These are phyloP conservation scores for Leptogaster cylindrica DNA, from an alignment of 2,888 invertebrate species.

Conservation along the genomic window DNA sequence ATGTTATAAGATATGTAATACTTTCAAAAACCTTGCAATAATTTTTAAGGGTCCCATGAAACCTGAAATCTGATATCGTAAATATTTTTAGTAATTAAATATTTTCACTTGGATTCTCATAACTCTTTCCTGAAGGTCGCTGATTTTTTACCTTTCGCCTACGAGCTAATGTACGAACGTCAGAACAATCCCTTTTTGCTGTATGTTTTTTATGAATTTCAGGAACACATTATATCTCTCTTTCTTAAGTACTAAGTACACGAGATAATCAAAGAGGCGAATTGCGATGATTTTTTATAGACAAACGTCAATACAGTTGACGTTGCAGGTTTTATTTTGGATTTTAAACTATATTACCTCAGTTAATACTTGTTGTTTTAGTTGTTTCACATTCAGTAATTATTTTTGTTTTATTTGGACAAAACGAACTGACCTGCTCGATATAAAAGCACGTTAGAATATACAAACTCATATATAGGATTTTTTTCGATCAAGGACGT, in stretches of 20 bases:
- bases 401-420: slow-evolving; percentile 20
- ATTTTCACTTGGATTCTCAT: slow-evolving; percentile 16
- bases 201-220: no score
- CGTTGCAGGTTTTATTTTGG: no score
- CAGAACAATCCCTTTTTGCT: no score
- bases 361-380: neutral
- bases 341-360: neutral
- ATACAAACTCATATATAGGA: no score
- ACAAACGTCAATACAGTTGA: no score
- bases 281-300: no score
- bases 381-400: slow-evolving; percentile 14
- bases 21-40: slow-evolving; percentile 30
- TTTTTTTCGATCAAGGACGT: no score
- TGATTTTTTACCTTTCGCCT: neutral
- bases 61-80: neutral
- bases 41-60: neutral
- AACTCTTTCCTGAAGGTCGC: slow-evolving; percentile 20
- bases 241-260: no score
- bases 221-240: no score
- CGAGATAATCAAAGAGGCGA: no score
- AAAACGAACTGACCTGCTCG: slow-evolving; percentile 1
- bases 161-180: no score
- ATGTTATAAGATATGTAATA: slow-evolving; percentile 13
- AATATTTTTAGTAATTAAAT: slow-evolving; percentile 19
- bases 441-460: no score